These are phyloP conservation scores for Drosophila ambigua DNA, from an alignment of 1,140 invertebrate genomes.

Conservation along the genomic window DNA sequence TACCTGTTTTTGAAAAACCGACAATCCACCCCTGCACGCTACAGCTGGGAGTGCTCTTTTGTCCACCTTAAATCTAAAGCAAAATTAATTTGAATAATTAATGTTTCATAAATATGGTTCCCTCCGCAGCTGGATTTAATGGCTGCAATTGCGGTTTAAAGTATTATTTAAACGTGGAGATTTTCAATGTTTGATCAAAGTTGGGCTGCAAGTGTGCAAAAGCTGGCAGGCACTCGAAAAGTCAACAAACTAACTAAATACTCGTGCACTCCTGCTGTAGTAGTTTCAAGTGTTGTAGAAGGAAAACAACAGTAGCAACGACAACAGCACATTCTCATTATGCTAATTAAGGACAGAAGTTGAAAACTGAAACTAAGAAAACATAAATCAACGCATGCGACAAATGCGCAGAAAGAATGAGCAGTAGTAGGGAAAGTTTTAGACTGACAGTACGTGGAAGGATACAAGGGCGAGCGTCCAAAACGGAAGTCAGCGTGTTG, in stretches of 20 bases:
- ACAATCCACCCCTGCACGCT: no score
- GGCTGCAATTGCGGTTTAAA: background rate
- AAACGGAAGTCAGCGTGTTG: conserved; percentile 69
- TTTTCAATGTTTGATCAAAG: conserved; percentile 42
- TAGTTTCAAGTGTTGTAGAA: conserved; percentile 45
- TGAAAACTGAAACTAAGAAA: conserved; percentile 50
- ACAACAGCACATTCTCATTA: conserved; percentile 46
- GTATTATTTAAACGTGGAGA: conserved; percentile 11
- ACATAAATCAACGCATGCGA: conserved; percentile 73
- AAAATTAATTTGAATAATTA: no score
- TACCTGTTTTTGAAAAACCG: no score
- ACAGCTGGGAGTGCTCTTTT: no score
- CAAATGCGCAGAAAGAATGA: conserved; percentile 57
- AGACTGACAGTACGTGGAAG: background rate
- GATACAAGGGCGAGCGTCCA: conserved; percentile 18
- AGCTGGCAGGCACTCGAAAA: conserved; percentile 44
- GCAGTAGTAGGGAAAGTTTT: background rate
- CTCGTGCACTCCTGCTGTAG: conserved; percentile 25
- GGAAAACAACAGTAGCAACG: conserved; percentile 26
- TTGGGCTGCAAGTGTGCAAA: conserved; percentile 44
- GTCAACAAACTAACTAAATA: conserved; percentile 59
- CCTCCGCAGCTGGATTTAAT: background rate
- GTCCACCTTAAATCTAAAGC: no score
- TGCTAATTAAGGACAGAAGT: conserved; percentile 66
- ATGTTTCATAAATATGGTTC: no score